A percentile compares a stretch with the other conserved stretches of the same genome.
Evolutionary conservation across 2,797 vertebrate species (phyloP).

Genomic region (Phataginus tricuspis): DNA sequence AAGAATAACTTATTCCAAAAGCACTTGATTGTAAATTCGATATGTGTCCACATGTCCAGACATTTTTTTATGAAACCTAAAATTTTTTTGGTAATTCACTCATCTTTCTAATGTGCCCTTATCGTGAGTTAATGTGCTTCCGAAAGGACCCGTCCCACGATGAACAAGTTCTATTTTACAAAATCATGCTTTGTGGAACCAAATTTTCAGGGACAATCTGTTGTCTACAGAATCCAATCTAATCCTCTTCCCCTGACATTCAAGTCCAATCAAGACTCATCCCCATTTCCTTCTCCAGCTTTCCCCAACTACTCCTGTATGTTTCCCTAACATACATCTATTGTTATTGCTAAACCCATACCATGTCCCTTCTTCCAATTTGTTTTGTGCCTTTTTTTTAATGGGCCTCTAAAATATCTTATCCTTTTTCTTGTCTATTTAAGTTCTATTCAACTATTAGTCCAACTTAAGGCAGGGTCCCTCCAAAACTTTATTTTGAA

Average conservation of each 20-base stretch:
- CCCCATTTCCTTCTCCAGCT: neutral
- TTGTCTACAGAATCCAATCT: neutral
- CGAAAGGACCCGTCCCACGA: neutral
- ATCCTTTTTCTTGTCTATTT: neutral
- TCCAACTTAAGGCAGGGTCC: neutral
- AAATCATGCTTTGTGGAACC: neutral
- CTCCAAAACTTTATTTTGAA: neutral
- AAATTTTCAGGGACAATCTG: neutral
- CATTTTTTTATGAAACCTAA: neutral
- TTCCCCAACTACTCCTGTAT: neutral
- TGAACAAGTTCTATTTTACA: neutral
- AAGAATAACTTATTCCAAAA: neutral
- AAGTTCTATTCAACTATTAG: neutral
- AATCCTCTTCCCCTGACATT: neutral
- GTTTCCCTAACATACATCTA: neutral
- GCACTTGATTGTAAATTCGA: neutral
- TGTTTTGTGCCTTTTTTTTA: neutral
- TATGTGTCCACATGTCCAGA: neutral
- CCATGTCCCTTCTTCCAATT: neutral
- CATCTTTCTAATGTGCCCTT: neutral
- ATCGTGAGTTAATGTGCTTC: neutral
- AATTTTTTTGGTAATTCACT: neutral
- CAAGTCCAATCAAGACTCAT: accelerated
- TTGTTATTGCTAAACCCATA: neutral
- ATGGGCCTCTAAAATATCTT: neutral